Conservation (phyloP, 2,113 vertebrate genomes). For the Serilophus lunatus region DNA sequence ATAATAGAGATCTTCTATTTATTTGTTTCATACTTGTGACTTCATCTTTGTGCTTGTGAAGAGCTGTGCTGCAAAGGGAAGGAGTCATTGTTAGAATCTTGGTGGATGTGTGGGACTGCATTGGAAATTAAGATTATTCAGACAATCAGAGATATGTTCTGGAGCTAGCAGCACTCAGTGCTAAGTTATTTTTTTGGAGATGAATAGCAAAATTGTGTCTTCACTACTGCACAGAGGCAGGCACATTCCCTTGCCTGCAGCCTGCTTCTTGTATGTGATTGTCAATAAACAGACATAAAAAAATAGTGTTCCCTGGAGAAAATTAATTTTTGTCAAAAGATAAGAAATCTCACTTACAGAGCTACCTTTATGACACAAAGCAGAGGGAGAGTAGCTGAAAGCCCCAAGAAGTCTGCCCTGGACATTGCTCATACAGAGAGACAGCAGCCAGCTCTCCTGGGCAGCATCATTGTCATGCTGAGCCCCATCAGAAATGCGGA, state of each 20-base stretch:
- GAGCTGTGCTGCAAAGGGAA: neutral
- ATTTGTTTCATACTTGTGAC: neutral
- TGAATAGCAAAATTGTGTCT: neutral
- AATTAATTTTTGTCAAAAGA: neutral
- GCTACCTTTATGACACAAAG: neutral
- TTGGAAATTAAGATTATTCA: neutral
- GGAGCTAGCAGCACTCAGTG: neutral
- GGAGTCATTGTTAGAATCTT: neutral
- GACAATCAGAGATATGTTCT: neutral
- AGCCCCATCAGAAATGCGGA: fast-evolving
- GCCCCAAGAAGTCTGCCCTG: neutral
- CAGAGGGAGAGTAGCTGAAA: neutral
- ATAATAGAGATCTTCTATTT: neutral
- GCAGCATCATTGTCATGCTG: neutral
- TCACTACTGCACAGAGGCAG: neutral
- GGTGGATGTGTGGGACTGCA: neutral
- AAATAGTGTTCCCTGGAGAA: neutral
- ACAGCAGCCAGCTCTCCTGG: neutral
- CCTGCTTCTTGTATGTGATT: neutral
- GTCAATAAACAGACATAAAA: neutral
- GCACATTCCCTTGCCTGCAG: neutral
- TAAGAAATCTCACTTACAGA: neutral
- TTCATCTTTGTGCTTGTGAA: neutral
- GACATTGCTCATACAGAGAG: neutral
- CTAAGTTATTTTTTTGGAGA: neutral